Percentiles rank a stretch among this genome's conserved stretches.
Evolutionary conservation across 2,113 vertebrate genomes (phyloP).

Genomic region (Tyto alba): DNA sequence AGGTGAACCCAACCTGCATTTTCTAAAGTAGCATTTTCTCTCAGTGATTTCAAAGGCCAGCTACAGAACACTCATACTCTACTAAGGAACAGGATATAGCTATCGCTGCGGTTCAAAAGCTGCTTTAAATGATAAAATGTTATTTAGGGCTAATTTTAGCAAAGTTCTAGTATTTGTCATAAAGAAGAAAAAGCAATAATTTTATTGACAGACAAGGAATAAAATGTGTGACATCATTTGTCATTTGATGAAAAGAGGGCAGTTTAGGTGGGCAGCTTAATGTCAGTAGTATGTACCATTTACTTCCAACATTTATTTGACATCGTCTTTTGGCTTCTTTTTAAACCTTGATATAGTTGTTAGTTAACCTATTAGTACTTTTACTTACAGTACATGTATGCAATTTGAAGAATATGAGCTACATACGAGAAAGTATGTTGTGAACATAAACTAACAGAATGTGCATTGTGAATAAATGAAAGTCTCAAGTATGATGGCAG

Average conservation of each 20-base stretch:
- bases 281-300: background rate
- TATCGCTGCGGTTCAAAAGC: background rate
- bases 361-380: background rate
- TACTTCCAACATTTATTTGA: background rate
- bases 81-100: background rate
- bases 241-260: background rate
- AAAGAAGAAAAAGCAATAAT: background rate
- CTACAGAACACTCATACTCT: background rate
- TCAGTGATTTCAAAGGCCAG: background rate
- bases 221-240: background rate
- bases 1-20: slow-evolving; percentile 5
- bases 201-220: slow-evolving; percentile 3
- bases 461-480: background rate
- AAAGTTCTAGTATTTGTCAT: background rate
- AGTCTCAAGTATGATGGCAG: background rate
- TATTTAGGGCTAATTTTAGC: slow-evolving; percentile 11
- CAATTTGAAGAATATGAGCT: background rate
- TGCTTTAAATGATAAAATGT: background rate
- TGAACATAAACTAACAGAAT: background rate
- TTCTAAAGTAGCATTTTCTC: slow-evolving; percentile 33
- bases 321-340: background rate
- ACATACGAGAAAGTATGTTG: background rate
- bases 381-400: background rate
- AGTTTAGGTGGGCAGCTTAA: background rate
- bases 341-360: background rate